A percentile compares a stretch with the other conserved stretches of the same genome.
Conservation (phyloP, 2,888 invertebrate species). For the Phortica okadai region DNA sequence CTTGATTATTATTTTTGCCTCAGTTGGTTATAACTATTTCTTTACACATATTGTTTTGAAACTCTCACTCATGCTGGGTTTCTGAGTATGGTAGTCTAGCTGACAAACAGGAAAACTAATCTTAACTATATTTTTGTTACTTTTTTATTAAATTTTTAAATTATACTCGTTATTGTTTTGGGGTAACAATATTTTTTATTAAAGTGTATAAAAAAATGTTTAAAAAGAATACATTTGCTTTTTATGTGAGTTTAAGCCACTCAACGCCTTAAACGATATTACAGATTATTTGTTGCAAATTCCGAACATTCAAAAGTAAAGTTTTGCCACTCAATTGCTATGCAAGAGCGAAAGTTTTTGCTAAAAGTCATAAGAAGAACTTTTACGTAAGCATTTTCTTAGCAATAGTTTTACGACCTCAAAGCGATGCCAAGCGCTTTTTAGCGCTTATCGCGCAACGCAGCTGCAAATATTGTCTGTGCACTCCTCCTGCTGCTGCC, state of each 20-base stretch:
- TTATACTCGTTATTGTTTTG: no score
- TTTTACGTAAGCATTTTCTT: slow-evolving; percentile 57
- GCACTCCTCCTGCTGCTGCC: slow-evolving; percentile 24
- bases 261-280: not conserved
- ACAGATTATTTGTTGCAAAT: not conserved
- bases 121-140: no score
- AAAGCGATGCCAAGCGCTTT: not conserved
- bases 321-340: slow-evolving; percentile 60
- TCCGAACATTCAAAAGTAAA: not conserved
- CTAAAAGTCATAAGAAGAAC: slow-evolving; percentile 60
- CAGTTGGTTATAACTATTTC: no score
- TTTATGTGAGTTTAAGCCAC: not conserved
- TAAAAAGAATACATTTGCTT: not conserved
- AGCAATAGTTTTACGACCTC: slow-evolving; percentile 47
- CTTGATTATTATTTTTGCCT: no score
- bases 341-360: slow-evolving; percentile 55
- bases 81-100: no score
- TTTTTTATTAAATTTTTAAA: not conserved
- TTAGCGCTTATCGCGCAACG: slow-evolving; percentile 21
- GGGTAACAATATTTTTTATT: not conserved
- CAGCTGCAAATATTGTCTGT: slow-evolving; percentile 33
- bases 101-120: no score
- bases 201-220: not conserved
- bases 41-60: no score
- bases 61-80: no score